Conservation (phyloP, 2,113 vertebrate genomes). For the Cyphomyrus discorhynchus region DNA sequence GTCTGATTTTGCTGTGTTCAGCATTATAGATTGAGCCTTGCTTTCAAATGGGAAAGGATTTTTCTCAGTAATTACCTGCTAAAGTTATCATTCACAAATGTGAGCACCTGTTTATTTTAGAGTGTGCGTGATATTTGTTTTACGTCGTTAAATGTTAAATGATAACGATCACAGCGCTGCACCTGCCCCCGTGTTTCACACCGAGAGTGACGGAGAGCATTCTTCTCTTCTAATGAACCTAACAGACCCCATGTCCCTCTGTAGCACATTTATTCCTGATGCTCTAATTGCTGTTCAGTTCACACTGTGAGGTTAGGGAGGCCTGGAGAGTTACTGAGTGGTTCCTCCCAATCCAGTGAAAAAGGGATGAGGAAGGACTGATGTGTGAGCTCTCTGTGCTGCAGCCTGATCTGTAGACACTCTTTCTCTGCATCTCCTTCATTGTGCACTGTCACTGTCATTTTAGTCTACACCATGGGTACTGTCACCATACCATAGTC, state of each 20-base stretch:
- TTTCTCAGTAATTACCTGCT: not conserved
- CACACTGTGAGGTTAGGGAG: not conserved
- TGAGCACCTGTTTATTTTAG: conserved; percentile 11
- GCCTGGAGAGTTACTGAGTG: not conserved
- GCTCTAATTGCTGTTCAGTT: not conserved
- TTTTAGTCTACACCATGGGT: not conserved
- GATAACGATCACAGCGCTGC: not conserved
- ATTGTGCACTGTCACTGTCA: not conserved
- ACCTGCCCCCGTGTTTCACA: not conserved
- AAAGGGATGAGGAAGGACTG: not conserved
- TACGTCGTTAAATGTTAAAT: not conserved
- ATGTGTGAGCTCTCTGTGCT: not conserved
- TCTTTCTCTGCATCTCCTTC: not conserved
- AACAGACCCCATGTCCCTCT: not conserved
- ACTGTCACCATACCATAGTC: not conserved
- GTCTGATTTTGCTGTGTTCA: not conserved
- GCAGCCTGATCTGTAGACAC: not conserved
- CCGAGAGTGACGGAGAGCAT: not conserved
- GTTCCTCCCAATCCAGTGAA: not conserved
- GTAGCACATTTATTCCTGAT: not conserved
- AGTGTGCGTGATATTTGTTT: not conserved
- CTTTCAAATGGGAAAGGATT: not conserved
- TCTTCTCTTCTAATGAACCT: not conserved
- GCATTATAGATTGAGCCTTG: not conserved
- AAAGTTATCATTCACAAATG: not conserved